Percentiles rank a stretch among this genome's conserved stretches.
phyloP scores from a whole-genome alignment of 1,140 invertebrate genomes.

The Fopius arisanus region DNA sequence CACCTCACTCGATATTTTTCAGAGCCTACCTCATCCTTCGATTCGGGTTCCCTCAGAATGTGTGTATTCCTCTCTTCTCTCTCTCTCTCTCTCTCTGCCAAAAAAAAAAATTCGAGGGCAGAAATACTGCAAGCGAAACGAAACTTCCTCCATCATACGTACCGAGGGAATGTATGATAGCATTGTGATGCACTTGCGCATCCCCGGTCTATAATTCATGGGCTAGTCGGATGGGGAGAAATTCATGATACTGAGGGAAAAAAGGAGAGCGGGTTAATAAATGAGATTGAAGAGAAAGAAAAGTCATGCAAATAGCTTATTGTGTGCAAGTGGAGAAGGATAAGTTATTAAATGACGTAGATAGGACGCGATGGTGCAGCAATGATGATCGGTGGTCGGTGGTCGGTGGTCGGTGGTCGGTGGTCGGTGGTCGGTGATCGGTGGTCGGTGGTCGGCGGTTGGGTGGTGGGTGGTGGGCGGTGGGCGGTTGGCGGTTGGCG shows the following conservation, averaged over 20 bases:
- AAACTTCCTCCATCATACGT: slow-evolving; percentile 6
- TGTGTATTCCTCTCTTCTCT: neutral
- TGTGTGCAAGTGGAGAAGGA: no score
- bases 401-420: neutral
- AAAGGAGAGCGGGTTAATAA: neutral
- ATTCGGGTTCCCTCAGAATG: neutral
- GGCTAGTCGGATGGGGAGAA: slow-evolving; percentile 10
- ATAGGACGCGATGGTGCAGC: neutral
- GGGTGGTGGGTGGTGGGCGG: slow-evolving; percentile 1
- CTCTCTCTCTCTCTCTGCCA: neutral
- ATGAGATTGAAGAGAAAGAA: neutral
- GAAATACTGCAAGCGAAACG: neutral
- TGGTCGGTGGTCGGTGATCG: neutral
- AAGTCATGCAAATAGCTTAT: no score
- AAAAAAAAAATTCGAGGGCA: slow-evolving; percentile 15
- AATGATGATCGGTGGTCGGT: neutral
- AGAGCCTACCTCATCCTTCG: neutral
- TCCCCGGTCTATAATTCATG: slow-evolving; percentile 25
- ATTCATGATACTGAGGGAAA: neutral
- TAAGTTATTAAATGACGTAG: neutral
- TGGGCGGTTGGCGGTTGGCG: neutral
- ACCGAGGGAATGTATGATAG: slow-evolving; percentile 5
- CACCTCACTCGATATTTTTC: slow-evolving; percentile 27
- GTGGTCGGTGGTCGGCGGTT: neutral
- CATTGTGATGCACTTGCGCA: slow-evolving; percentile 21